Evolutionary conservation across 2,888 invertebrate genomes (phyloP).

Genomic region (Eudasyphora cyanicolor): DNA sequence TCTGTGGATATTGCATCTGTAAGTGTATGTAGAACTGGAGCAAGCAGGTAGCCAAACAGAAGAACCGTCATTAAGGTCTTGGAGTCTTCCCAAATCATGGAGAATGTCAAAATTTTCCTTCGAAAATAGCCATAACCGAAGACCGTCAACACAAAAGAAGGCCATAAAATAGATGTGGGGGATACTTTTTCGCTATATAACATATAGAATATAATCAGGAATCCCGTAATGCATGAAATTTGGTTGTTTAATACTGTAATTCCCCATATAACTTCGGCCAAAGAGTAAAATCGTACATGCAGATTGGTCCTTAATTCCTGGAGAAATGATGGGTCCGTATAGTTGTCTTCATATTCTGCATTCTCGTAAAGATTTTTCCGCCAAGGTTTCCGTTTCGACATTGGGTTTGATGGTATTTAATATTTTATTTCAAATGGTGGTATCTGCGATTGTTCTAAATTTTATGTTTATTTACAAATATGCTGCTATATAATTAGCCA

Average conservation of each 20-base stretch:
- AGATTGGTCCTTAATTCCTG: constrained; percentile 92
- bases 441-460: background rate
- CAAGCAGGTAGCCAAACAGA: constrained; percentile 92
- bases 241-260: constrained; percentile 90
- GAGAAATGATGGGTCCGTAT: constrained; percentile 92
- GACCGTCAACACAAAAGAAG: constrained; percentile 82
- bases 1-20: constrained; percentile 98
- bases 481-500: too few relatives aligned
- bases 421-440: background rate
- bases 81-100: constrained; percentile 82
- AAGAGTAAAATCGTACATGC: constrained; percentile 87
- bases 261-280: constrained; percentile 86
- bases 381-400: constrained; percentile 82
- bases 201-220: constrained; percentile 86
- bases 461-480: background rate
- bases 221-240: constrained; percentile 88
- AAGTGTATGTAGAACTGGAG: constrained; percentile 95
- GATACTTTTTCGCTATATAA: constrained; percentile 86
- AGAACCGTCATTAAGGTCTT: constrained; percentile 91
- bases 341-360: constrained; percentile 93
- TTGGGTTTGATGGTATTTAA: constrained; percentile 12
- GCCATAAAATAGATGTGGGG: constrained; percentile 84
- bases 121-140: constrained; percentile 84
- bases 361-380: constrained; percentile 94
- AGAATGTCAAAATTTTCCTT: constrained; percentile 68